These are phyloP conservation scores for Conus canariensis DNA, from an alignment of 2,888 invertebrate genomes.

Conservation along the genomic window DNA sequence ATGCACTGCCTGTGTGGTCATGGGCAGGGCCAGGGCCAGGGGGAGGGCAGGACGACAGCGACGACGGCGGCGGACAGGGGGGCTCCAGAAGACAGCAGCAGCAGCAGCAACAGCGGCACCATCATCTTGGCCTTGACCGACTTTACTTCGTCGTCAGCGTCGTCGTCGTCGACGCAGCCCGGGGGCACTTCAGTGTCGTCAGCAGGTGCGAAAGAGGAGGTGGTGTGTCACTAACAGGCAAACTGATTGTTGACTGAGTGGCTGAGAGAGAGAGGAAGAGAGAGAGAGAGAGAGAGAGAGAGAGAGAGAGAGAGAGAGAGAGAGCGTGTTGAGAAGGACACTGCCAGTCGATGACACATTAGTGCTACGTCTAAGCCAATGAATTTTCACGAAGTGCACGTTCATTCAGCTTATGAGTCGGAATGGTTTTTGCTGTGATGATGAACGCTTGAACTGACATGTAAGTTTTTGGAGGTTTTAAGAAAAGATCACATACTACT, in stretches of 20 bases:
- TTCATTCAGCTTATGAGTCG: too few species aligned
- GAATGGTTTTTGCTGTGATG: too few species aligned
- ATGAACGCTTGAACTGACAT: too few species aligned
- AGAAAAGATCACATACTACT: too few species aligned
- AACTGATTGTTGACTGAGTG: not conserved
- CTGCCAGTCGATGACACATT: too few species aligned
- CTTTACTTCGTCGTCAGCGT: not conserved
- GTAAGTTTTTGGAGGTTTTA: too few species aligned
- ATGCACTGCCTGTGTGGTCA: not conserved
- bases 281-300: constrained; percentile 9
- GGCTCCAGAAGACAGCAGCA: not conserved
- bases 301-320: constrained; percentile 5
- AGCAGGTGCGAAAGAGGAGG: not conserved
- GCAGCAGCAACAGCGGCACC: not conserved
- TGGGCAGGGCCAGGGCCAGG: not conserved
- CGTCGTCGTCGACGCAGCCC: not conserved
- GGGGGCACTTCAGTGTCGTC: not conserved
- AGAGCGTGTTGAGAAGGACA: not conserved
- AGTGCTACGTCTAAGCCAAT: too few species aligned
- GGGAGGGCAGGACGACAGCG: not conserved
- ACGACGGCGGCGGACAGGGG: not conserved
- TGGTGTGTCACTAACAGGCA: not conserved
- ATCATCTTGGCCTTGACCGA: constrained; percentile 4
- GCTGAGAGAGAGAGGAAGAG: not conserved
- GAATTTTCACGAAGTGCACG: too few species aligned